A percentile compares a stretch with the other conserved stretches of the same genome.
Conservation (phyloP, 2,113 vertebrate species). For the Anhinga anhinga region DNA sequence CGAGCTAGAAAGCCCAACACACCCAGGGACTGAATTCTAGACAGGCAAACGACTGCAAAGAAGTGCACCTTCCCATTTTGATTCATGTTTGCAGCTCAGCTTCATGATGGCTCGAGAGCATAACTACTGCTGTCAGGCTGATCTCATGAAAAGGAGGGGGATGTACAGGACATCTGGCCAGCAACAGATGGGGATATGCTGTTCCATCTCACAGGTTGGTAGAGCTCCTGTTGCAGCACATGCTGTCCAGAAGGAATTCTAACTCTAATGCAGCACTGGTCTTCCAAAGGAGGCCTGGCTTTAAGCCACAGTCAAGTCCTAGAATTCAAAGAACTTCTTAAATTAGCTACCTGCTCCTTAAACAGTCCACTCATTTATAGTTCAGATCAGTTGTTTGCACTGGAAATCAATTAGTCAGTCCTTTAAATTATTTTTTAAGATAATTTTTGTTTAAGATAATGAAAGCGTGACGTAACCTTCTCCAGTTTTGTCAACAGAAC, state of each 20-base stretch:
- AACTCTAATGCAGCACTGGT: neutral
- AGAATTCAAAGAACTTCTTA: constrained; percentile 1
- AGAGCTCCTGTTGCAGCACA: constrained; percentile 25
- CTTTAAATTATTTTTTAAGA: neutral
- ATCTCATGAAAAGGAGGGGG: neutral
- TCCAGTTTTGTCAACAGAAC: neutral
- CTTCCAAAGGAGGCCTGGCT: neutral
- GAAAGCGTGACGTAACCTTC: neutral
- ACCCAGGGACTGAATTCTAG: neutral
- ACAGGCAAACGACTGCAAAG: neutral
- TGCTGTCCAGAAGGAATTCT: neutral
- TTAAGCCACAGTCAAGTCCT: neutral
- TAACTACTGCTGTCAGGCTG: neutral
- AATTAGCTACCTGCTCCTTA: neutral
- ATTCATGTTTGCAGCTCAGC: neutral
- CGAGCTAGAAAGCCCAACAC: neutral
- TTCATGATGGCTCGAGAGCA: neutral
- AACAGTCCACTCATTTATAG: neutral
- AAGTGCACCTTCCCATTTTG: neutral
- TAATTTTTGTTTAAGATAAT: neutral
- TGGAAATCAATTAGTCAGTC: neutral
- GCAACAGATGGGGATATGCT: constrained; percentile 10
- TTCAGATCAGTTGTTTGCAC: neutral
- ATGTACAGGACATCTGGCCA: constrained; percentile 1
- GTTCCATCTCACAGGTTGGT: neutral